Conservation (phyloP, 2,888 invertebrate species). For the Troides helena region DNA sequence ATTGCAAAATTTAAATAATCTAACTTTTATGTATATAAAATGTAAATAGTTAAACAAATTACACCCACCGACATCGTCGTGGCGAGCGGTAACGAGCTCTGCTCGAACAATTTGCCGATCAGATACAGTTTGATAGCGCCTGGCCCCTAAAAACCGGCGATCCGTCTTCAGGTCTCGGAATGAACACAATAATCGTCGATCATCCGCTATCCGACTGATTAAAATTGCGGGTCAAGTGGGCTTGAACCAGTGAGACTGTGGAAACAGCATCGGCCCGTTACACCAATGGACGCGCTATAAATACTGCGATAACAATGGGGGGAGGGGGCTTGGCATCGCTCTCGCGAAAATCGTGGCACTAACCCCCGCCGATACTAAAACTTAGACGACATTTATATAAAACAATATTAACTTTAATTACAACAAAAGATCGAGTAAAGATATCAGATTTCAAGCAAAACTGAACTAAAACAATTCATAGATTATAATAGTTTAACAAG, state of each 20-base stretch:
- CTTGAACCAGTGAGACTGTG: conserved; percentile 37
- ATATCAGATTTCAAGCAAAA: too few species aligned
- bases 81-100: conserved; percentile 15
- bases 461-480: too few species aligned
- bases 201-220: conserved; percentile 45
- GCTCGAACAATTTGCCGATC: conserved; percentile 22
- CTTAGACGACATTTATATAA: too few species aligned
- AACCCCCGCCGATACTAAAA: too few species aligned
- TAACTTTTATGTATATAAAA: too few species aligned
- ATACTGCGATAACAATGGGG: conserved; percentile 26
- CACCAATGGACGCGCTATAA: conserved; percentile 20
- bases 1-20: too few species aligned
- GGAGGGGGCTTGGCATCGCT: background rate
- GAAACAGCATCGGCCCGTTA: conserved; percentile 20
- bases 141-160: conserved; percentile 22
- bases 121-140: conserved; percentile 20
- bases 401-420: too few species aligned
- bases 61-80: too few species aligned
- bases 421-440: too few species aligned
- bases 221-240: conserved; percentile 46
- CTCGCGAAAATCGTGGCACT: conserved; percentile 12
- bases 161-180: conserved; percentile 30
- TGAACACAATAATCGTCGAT: conserved; percentile 47
- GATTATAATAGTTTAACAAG: too few species aligned
- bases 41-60: too few species aligned